phyloP scores from a whole-genome alignment of 2,797 vertebrate species.

The Poecilia wingei region DNA sequence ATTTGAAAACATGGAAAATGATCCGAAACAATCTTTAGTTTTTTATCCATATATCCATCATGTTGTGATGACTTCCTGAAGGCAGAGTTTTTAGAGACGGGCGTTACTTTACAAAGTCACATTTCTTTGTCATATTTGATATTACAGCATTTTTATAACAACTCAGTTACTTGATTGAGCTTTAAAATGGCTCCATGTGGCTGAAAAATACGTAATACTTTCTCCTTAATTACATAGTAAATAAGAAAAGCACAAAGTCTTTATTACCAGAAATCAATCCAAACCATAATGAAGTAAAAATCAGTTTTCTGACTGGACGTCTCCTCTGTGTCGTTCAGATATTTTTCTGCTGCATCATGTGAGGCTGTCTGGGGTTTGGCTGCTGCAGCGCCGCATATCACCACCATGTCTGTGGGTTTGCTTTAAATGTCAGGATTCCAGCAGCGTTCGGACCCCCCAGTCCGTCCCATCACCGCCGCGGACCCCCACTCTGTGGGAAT shows the following conservation, averaged over 20 bases:
- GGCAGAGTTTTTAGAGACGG: too few species aligned
- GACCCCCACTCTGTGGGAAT: conserved; percentile 18
- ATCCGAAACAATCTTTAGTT: background rate
- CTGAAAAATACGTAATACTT: too few species aligned
- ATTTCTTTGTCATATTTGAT: too few species aligned
- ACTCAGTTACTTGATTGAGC: too few species aligned
- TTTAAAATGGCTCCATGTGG: too few species aligned
- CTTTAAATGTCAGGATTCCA: conserved; percentile 44
- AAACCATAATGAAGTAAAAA: background rate
- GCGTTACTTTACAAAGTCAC: too few species aligned
- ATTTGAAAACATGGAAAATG: background rate
- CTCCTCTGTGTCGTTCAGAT: conserved; percentile 6
- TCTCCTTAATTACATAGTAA: background rate
- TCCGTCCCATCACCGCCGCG: background rate
- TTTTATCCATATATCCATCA: background rate
- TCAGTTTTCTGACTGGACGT: background rate
- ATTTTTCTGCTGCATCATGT: conserved; percentile 29
- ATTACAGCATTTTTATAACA: too few species aligned
- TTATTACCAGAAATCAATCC: background rate
- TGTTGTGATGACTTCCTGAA: too few species aligned
- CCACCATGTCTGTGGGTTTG: conserved; percentile 31
- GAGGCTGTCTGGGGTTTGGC: conserved; percentile 63
- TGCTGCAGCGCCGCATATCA: conserved; percentile 46
- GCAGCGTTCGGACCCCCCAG: conserved; percentile 11
- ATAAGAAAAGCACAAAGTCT: background rate